Conservation (phyloP, 1,140 invertebrate genomes). For the Penaeus chinensis region DNA sequence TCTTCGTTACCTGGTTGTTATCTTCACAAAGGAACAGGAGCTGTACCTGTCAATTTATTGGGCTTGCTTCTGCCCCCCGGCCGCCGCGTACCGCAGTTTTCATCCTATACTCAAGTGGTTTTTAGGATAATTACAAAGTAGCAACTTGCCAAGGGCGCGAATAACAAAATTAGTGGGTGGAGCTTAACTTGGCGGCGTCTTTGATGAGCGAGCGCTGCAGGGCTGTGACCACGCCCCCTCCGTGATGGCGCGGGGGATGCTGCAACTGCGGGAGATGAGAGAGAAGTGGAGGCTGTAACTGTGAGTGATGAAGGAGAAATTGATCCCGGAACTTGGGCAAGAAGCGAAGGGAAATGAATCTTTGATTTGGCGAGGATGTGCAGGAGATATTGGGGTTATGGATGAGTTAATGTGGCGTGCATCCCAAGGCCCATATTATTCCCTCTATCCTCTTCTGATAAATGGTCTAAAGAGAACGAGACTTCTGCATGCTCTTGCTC, state of each 20-base stretch:
- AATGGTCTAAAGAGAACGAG: too few relatives aligned
- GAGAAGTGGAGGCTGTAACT: background rate
- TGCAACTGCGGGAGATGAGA: background rate
- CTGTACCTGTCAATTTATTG: constrained; percentile 52
- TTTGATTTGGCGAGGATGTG: too few relatives aligned
- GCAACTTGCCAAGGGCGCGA: constrained; percentile 49
- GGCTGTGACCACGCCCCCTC: constrained; percentile 17
- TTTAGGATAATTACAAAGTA: constrained; percentile 57
- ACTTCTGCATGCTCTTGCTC: too few relatives aligned
- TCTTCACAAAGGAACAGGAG: constrained; percentile 39
- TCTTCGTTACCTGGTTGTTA: constrained; percentile 37
- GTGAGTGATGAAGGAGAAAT: background rate
- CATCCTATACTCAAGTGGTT: constrained; percentile 54
- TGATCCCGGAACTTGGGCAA: background rate
- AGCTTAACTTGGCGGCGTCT: constrained; percentile 39
- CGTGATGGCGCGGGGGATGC: constrained; percentile 11
- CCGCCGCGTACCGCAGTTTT: constrained; percentile 31
- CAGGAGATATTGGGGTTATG: too few relatives aligned
- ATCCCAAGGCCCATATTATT: too few relatives aligned
- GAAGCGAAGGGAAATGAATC: background rate
- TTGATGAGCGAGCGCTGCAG: constrained; percentile 37
- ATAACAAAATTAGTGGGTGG: constrained; percentile 60
- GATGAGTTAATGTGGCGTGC: too few relatives aligned
- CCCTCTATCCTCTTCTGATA: too few relatives aligned
- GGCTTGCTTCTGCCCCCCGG: constrained; percentile 19